Conservation (phyloP, 1,140 invertebrate genomes). For the Bombus impatiens region DNA sequence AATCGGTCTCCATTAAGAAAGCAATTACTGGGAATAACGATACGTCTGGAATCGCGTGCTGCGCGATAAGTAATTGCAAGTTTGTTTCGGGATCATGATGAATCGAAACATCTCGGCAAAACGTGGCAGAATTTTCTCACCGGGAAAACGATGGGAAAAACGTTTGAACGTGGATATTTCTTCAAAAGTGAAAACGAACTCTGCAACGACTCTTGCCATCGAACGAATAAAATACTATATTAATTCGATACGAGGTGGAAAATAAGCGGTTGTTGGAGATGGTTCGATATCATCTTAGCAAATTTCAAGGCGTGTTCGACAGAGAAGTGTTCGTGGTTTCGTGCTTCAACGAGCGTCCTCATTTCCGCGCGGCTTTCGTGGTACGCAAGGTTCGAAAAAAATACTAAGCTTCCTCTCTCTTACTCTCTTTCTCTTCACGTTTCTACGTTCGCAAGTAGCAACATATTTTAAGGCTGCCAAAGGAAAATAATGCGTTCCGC, state of each 20-base stretch:
- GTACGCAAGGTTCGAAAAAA: conserved; percentile 13
- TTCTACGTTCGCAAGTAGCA: conserved; percentile 3
- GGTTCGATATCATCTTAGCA: not conserved
- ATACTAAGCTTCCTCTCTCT: conserved; percentile 27
- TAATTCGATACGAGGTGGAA: not conserved
- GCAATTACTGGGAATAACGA: conserved; percentile 34
- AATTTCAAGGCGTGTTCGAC: conserved; percentile 42
- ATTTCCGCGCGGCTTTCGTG: conserved; percentile 12
- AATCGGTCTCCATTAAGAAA: conserved; percentile 26
- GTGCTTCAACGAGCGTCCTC: conserved; percentile 30
- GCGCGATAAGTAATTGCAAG: conserved; percentile 12
- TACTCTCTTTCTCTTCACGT: not conserved
- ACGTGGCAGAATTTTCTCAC: not conserved
- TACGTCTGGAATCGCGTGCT: conserved; percentile 34
- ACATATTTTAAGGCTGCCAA: conserved; percentile 51
- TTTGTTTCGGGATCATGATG: not conserved
- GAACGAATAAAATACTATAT: not conserved
- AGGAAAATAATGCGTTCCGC: conserved; percentile 56
- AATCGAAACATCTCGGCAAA: not conserved
- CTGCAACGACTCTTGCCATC: not conserved
- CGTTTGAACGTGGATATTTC: too few species aligned
- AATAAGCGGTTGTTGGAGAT: not conserved
- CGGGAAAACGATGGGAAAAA: too few species aligned
- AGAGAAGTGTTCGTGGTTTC: conserved; percentile 9
- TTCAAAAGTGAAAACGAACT: conserved; percentile 10